Evolutionary conservation across 2,113 vertebrate genomes (phyloP).

Genomic region (Lasiurus borealis): DNA sequence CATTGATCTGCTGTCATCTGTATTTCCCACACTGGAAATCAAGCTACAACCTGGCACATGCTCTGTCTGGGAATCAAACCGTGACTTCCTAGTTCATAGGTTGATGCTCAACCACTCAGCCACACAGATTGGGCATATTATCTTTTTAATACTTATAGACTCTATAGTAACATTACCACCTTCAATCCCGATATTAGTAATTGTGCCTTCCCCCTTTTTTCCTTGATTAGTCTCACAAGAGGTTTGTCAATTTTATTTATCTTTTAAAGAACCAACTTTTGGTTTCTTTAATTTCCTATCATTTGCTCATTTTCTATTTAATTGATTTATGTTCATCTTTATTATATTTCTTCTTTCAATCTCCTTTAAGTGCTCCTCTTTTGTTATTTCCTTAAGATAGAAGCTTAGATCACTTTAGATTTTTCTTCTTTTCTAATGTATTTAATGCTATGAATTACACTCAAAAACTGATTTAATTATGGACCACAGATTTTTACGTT

Average conservation of each 20-base stretch:
- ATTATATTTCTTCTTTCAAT: constrained; percentile 46
- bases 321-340: neutral
- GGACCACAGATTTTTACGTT: neutral
- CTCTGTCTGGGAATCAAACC: too few relatives aligned
- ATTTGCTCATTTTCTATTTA: constrained; percentile 7
- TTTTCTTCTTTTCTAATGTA: neutral
- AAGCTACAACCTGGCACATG: too few relatives aligned
- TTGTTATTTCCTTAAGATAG: neutral
- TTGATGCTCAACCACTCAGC: too few relatives aligned
- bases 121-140: too few relatives aligned
- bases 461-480: constrained; percentile 32
- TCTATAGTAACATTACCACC: neutral
- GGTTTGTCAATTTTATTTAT: constrained; percentile 18
- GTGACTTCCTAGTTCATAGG: too few relatives aligned
- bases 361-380: neutral
- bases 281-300: neutral
- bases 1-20: too few relatives aligned
- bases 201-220: neutral
- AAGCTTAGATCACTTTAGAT: neutral
- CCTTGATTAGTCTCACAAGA: neutral
- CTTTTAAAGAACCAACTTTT: neutral
- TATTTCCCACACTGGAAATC: too few relatives aligned
- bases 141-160: neutral
- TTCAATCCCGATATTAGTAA: neutral
- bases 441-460: neutral